A percentile compares a stretch with the other conserved stretches of the same genome.
phyloP scores from a whole-genome alignment of 2,888 invertebrate species.

The Adelognathus sp. region DNA sequence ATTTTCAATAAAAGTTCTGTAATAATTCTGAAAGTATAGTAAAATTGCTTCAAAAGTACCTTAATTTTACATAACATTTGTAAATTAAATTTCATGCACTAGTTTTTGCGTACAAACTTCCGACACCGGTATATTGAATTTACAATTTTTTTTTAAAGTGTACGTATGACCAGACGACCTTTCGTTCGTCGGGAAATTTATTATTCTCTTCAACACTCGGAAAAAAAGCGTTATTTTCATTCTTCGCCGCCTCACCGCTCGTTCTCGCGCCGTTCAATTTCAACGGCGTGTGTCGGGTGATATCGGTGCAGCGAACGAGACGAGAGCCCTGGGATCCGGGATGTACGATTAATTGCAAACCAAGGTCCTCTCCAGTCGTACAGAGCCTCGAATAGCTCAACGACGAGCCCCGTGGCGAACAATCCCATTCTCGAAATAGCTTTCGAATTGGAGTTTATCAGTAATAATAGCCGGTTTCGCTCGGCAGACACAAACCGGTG shows the following conservation, averaged over 20 bases:
- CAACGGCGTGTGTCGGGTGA: not conserved
- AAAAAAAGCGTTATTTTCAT: not conserved
- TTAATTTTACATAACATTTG: too few relatives aligned
- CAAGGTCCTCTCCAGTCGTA: constrained; percentile 47
- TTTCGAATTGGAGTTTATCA: constrained; percentile 51
- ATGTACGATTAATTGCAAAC: constrained; percentile 52
- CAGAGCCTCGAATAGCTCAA: constrained; percentile 26
- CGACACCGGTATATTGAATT: too few relatives aligned
- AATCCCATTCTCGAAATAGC: constrained; percentile 50
- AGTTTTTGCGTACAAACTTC: too few relatives aligned
- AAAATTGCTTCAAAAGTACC: too few relatives aligned
- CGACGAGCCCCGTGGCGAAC: constrained; percentile 45
- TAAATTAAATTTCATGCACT: too few relatives aligned
- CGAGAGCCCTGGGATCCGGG: constrained; percentile 34
- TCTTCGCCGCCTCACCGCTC: not conserved
- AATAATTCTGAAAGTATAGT: too few relatives aligned
- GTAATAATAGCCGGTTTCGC: constrained; percentile 40
- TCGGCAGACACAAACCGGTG: constrained; percentile 40
- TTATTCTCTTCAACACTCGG: not conserved
- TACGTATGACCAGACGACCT: too few relatives aligned
- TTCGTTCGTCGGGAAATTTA: not conserved
- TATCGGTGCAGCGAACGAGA: not conserved
- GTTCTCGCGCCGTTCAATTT: not conserved
- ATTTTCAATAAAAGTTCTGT: not conserved
- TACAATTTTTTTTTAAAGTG: too few relatives aligned